A percentile compares a stretch with the other conserved stretches of the same genome.
Conservation (phyloP, 2,888 invertebrate genomes). For the Spisula subtruncata region DNA sequence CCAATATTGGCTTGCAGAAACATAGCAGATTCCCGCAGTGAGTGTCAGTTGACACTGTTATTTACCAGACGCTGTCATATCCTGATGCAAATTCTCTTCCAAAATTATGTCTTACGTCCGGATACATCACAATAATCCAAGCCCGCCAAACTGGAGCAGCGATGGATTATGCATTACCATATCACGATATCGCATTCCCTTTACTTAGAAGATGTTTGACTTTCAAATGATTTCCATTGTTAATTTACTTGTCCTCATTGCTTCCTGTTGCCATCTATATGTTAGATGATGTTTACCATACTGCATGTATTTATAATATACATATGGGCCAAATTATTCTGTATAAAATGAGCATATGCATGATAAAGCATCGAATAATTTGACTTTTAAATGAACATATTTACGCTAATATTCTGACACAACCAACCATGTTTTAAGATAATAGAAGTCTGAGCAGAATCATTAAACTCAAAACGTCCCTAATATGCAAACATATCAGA, state of each 20-base stretch:
- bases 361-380: not conserved
- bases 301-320: too few species aligned
- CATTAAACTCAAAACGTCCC: not conserved
- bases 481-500: not conserved
- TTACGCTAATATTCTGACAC: not conserved
- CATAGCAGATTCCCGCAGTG: too few species aligned
- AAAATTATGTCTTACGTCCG: too few species aligned
- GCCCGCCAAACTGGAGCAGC: not conserved
- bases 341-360: not conserved
- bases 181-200: not conserved
- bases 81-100: too few species aligned
- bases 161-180: not conserved
- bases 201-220: not conserved
- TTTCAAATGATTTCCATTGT: conserved; percentile 4
- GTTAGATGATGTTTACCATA: not conserved
- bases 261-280: not conserved
- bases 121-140: too few species aligned
- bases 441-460: not conserved
- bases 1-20: too few species aligned
- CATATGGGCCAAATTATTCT: not conserved
- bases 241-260: not conserved
- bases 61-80: too few species aligned
- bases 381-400: not conserved
- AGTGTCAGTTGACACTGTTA: too few species aligned
- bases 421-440: not conserved